Evolutionary conservation across 2,888 invertebrate genomes (phyloP), one percentile per base, ranked within the genome.

Genomic region (Panopea generosa): DNA sequence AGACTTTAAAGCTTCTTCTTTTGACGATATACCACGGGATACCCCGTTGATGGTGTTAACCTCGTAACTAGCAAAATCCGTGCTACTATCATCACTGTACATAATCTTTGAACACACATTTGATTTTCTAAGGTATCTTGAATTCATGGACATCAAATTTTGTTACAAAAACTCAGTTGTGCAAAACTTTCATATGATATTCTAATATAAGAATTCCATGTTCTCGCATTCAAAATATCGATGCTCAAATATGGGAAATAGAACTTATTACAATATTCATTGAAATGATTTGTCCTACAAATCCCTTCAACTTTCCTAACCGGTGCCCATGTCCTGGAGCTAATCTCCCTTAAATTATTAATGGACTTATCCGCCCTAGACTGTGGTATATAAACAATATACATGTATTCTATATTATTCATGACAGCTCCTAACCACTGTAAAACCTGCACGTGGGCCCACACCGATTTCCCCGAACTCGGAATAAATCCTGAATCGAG

Each of bases 401-500:
- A 65, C 18, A 49, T 20, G 18, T 24, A 49, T 27, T 61, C 22
- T 52, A 20, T 20, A 11, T 20, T 50, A 60, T 80, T 63, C 18
- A 77, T 43, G 29, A 68, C 16, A 20, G 33, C 60, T 9, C 76
- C 80, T 45, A 77, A 47, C 61, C 61, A 76, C 40, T 62, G 63
- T 43, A 77, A 29, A n/a, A 18, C 26, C 62, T 77, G 67, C 29
- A 59, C 55, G 20, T 71, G 74, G 24, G 27, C 59, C 71, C 78
- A 74, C 16, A 66, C 14, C 2, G 71, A 68, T 47, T 71, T 68
- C 38, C 53, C 65, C 9, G 47, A 57, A 53, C 68, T 74, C 1
- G 72, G 68, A 24, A 72, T 60, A 45, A 63, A 65, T 1, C 75
- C 67, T 20, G 61, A 66, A 16, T 6, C 22, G 20, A 75, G 24